phyloP scores from a whole-genome alignment of 2,888 invertebrate species.

The Drosophila kuntzei region DNA sequence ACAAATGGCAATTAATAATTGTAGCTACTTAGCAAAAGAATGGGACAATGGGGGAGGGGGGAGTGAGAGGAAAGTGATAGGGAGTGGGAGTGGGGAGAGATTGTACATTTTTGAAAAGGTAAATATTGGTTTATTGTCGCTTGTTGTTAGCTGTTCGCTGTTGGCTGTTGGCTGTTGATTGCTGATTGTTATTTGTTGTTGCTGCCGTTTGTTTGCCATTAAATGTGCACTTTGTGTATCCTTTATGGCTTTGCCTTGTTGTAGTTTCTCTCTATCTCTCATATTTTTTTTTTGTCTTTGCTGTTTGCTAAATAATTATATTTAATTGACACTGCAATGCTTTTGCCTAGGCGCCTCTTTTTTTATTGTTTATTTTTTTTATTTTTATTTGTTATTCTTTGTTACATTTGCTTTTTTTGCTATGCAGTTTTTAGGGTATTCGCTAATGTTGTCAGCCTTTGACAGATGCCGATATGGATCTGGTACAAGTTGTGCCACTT shows the following conservation, averaged over 20 bases:
- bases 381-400: slow-evolving; percentile 19
- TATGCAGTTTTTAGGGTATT: slow-evolving; percentile 24
- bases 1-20: slow-evolving; percentile 78
- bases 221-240: slow-evolving; percentile 68
- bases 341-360: slow-evolving; percentile 41
- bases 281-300: slow-evolving; percentile 26
- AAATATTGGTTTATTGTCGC: slow-evolving; percentile 66
- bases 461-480: slow-evolving; percentile 62
- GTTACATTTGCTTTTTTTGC: slow-evolving; percentile 10
- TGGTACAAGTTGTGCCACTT: slow-evolving; percentile 54
- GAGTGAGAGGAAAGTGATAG: background rate
- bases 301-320: slow-evolving; percentile 62
- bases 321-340: slow-evolving; percentile 63
- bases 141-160: slow-evolving; percentile 28
- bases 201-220: slow-evolving; percentile 21
- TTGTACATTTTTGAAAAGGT: slow-evolving; percentile 54
- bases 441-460: slow-evolving; percentile 65
- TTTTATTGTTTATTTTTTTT: slow-evolving; percentile 8
- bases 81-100: slow-evolving; percentile 5
- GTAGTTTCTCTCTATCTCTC: slow-evolving; percentile 7
- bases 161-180: slow-evolving; percentile 18
- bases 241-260: slow-evolving; percentile 73
- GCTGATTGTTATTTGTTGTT: slow-evolving; percentile 32
- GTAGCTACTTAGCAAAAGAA: slow-evolving; percentile 65
- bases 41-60: background rate